Evolutionary conservation across 1,140 invertebrate species (phyloP), one percentile per base, ranked within the genome.

Genomic region (Pseudomyrmex cubaensis): DNA sequence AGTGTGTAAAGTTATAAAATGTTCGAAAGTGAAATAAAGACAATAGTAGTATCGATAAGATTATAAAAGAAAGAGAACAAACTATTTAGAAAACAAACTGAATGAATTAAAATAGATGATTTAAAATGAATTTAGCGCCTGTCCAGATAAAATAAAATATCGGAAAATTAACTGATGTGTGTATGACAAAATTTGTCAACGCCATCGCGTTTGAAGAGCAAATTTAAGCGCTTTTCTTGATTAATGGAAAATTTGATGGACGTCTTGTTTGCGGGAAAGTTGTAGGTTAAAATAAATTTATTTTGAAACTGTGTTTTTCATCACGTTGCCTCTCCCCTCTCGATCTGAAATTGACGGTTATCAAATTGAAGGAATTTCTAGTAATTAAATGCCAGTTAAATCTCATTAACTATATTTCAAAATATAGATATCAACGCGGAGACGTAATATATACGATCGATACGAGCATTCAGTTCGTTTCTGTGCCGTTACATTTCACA

Each of bases 371-470:
- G 46, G 4, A 72, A 17, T 72, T 72, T 35, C 12, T 20, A n/a
- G 10, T 15, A 80, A 69, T 59, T 56, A 10, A n/a, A 70, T 35
- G n/a, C 59, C 64, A 70, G 7, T 70, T 78, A 57, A 80, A 48
- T 61, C 44, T 20, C 15, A 12, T 50, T 70, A 59, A 78, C n/a
- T 64, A 20, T 9, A 63, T 59, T 70, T 57, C 46, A 25, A 7
- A 17, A 20, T 80, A 15, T 35, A 12, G 46, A 70, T 78, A 59
- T 25, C n/a, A 25, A 7, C 4, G 13, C 9, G n/a, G 8, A 70
- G 17, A 78, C 44, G 61, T 63, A 48, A 20, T 48, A 70, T 35
- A 35, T 35, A 35, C 20, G 50, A 59, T 50, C 12, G 22, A 48
- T 67, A 35, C 7, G 15, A 25, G 67, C 56, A 56, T 52, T 52